Base-by-base conservation (phyloP, 2,797 vertebrate genomes). In the Telmatherina bonti region DNA sequence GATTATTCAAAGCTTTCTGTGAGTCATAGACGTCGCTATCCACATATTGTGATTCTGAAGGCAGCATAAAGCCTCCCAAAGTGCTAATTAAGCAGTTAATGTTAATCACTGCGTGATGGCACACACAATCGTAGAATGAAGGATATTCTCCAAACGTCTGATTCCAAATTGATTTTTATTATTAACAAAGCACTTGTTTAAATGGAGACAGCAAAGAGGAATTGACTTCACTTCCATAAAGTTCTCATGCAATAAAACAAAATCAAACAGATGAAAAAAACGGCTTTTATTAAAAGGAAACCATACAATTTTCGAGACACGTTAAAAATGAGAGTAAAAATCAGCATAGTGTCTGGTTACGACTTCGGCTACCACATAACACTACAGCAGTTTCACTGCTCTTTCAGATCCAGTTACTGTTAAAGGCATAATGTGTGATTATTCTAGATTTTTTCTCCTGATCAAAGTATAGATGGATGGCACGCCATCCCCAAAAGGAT, bases 61-160 rank as follows among this genome's bases (percentile, higher is more conserved):
- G 41, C 38, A 70, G 36, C 31, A 38, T 38, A 59, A 57, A 60
- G 41, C 53, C 24, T 22, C 2, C 18, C 29, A 58, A 70, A 67
- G 75, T 62, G 41, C 7, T 74, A 65, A 79, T 75, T 33, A 81
- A 41, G 13, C 41, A 49, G n/a, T 63, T 76, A 47, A 54, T 30
- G 57, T 78, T 72, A 84, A 22, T 75, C 74, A 78, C 3, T 12
- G 20, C 9, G 66, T 2, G 49, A 55, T 63, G 26, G 67, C 33
- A 67, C 4, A 53, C 15, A 18, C 63, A 57, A 15, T n/a, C n/a
- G 60, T 57, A n/a, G 66, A 22, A 57, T 62, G 22, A 69, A 55
- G n/a, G 53, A 16, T 38, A 63, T 56, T 76, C 18, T 70, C 49
- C 0, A 20, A n/a, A 63, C 49, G 20, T 64, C 57, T 53, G 20